Base-by-base conservation (phyloP, 1,140 invertebrate species). In the Neomicropteryx cornuta region DNA sequence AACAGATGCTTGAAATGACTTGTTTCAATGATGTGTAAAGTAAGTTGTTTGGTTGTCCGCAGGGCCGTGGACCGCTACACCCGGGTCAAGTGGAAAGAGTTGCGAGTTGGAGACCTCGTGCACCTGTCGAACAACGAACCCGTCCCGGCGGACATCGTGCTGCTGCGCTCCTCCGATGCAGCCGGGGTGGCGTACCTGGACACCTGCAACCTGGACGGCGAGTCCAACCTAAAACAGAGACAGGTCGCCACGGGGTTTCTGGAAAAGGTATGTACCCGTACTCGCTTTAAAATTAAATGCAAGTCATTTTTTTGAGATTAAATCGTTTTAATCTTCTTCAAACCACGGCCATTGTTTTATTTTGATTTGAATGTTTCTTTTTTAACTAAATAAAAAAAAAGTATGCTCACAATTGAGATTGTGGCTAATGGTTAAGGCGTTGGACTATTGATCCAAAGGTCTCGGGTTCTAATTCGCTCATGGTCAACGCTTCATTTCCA, bases 161-260 rank as follows among this genome's bases (percentile, higher is more conserved):
- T 99, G 17, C 66, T 98, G 22, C 73, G 81, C 43, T 87, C 85
- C 29, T 93, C 91, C 57, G 93, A 97, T 68, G 81, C 87, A 3
- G 77, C 91, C 53, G 93, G 93, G 19, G 77, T 96, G 48, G 97
- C 94, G 58, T 99, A 97, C 64, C 84, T 99, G 55, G 79, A 99
- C 66, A 98, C 95, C 2, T 90, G 92, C 44, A 97, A 98, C 69
- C 70, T 99, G 47, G 97, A 99, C 58, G 97, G 97, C 8, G 97
- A 99, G 69, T 97, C 92, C n/a, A 99, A 98, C 72, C 69, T 99
- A 30, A 99, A 99, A 66, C 89, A 95, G 51, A 74, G 94, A 52
- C 83, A 95, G 62, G 83, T 90, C 1, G 77, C 83, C 10, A 64
- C 73, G 34, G 83, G 81, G 16, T 79, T 80, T 49, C 65, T 66